Evolutionary conservation across 1,140 invertebrate species (phyloP).

Genomic region (Plectus sambesii): DNA sequence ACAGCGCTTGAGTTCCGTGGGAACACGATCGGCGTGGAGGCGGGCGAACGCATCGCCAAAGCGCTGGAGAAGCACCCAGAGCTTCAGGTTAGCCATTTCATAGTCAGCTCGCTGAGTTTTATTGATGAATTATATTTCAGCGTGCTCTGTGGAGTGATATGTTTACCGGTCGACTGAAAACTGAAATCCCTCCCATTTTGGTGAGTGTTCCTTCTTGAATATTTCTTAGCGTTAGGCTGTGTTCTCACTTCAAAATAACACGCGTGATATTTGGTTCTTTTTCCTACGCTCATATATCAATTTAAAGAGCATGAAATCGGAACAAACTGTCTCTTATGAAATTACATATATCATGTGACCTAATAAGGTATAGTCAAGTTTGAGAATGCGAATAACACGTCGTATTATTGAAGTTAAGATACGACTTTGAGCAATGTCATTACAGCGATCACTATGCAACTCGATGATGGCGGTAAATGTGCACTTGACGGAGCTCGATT

Average conservation of each 20-base stretch:
- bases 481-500: conserved; percentile 67
- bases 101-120: too few relatives aligned
- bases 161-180: conserved; percentile 83
- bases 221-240: too few relatives aligned
- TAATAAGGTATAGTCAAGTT: too few relatives aligned
- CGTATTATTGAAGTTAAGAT: not conserved
- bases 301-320: too few relatives aligned
- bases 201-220: conserved; percentile 48
- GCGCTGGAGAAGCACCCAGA: conserved; percentile 23
- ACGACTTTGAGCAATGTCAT: conserved; percentile 7
- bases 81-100: conserved; percentile 24
- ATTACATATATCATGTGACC: too few relatives aligned
- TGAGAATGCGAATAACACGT: conserved; percentile 2
- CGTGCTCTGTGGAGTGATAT: conserved; percentile 60
- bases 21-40: conserved; percentile 35
- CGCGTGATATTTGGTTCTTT: too few relatives aligned
- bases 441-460: conserved; percentile 62
- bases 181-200: conserved; percentile 81
- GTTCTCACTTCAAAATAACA: too few relatives aligned
- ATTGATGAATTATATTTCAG: conserved; percentile 14
- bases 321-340: too few relatives aligned
- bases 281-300: too few relatives aligned
- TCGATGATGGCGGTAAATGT: conserved; percentile 68
- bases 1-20: conserved; percentile 29
- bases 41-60: conserved; percentile 30